Conservation (phyloP, 2,888 invertebrate species). For the Calliopum simillimum region DNA sequence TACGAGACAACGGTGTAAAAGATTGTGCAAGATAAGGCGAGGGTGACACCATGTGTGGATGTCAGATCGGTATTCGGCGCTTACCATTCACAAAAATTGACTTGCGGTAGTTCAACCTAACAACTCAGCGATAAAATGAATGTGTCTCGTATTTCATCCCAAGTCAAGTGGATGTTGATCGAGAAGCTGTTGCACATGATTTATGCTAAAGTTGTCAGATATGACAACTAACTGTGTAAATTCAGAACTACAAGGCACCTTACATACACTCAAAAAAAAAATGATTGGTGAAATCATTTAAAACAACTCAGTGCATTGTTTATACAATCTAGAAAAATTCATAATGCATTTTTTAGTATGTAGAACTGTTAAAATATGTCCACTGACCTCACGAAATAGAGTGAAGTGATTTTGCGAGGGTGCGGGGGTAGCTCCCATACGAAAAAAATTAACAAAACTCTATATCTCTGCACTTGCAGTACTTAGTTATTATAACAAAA, state of each 20-base stretch:
- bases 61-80: background rate
- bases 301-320: too few relatives aligned
- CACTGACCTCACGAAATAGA: too few relatives aligned
- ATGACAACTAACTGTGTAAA: constrained; percentile 53
- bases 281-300: too few relatives aligned
- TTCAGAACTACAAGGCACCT: constrained; percentile 24
- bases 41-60: constrained; percentile 22
- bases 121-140: constrained; percentile 12
- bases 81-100: constrained; percentile 9
- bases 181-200: constrained; percentile 49
- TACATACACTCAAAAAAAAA: too few relatives aligned
- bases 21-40: background rate
- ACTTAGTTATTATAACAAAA: too few relatives aligned
- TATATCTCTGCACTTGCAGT: too few relatives aligned
- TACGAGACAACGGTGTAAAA: constrained; percentile 41
- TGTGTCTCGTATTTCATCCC: constrained; percentile 25
- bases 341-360: too few relatives aligned
- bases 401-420: too few relatives aligned
- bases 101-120: constrained; percentile 9
- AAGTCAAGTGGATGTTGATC: constrained; percentile 28
- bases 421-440: too few relatives aligned
- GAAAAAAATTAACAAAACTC: too few relatives aligned
- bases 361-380: too few relatives aligned
- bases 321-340: too few relatives aligned
- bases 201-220: constrained; percentile 60